phyloP scores from a whole-genome alignment of 2,113 vertebrate species.

The Galbula dea region DNA sequence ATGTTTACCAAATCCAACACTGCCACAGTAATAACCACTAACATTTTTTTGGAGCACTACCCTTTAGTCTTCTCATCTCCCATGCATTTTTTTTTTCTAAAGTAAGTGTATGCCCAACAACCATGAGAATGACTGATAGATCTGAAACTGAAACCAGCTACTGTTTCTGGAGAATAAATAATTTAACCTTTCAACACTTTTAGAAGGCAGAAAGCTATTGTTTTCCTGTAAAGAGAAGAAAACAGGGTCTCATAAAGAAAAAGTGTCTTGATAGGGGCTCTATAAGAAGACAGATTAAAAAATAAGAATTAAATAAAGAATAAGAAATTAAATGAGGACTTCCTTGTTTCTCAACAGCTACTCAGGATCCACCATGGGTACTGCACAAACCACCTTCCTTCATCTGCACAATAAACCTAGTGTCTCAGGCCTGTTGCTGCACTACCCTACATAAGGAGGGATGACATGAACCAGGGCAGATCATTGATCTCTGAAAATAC shows the following conservation, averaged over 20 bases:
- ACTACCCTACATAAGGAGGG: background rate
- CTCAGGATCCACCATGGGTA: background rate
- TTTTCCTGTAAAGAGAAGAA: background rate
- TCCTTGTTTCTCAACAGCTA: background rate
- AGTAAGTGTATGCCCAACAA: background rate
- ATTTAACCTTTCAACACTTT: background rate
- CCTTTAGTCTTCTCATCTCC: background rate
- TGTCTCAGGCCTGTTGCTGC: background rate
- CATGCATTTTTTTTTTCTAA: background rate
- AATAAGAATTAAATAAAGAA: too few relatives aligned
- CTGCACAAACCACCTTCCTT: background rate
- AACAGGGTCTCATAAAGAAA: background rate
- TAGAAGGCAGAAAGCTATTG: background rate
- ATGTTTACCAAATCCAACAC: constrained; percentile 37
- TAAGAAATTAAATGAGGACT: background rate
- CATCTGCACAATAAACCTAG: background rate
- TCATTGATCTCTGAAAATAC: background rate
- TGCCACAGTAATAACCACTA: constrained; percentile 40
- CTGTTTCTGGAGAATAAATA: background rate
- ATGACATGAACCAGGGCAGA: background rate
- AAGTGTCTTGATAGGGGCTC: background rate
- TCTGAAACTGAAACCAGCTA: background rate
- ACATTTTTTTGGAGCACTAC: constrained; percentile 49
- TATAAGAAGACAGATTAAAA: background rate
- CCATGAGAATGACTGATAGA: background rate